phyloP scores from a whole-genome alignment of 2,888 invertebrate genomes.

The Cantharis flavilabris region DNA sequence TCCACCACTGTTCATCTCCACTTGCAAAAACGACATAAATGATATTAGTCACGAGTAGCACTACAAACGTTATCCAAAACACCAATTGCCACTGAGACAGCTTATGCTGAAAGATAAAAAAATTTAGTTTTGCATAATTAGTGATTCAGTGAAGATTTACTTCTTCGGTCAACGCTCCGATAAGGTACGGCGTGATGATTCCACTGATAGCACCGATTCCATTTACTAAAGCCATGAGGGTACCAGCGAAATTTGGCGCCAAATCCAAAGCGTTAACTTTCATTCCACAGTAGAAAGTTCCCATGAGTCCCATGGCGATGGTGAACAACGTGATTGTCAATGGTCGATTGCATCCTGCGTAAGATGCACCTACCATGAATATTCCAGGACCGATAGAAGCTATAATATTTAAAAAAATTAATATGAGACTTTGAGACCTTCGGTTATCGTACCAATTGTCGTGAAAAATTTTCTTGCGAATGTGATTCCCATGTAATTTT shows the following conservation, averaged over 20 bases:
- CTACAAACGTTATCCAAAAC: slow-evolving; percentile 77
- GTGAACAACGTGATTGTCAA: slow-evolving; percentile 62
- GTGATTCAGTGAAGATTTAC: slow-evolving; percentile 53
- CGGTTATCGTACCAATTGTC: slow-evolving; percentile 17
- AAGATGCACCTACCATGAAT: slow-evolving; percentile 66
- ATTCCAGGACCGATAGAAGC: slow-evolving; percentile 66
- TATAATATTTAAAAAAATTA: slow-evolving; percentile 42
- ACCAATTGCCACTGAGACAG: slow-evolving; percentile 75
- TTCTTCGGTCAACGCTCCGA: slow-evolving; percentile 64
- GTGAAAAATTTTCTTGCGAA: slow-evolving; percentile 61
- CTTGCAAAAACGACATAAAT: slow-evolving; percentile 73
- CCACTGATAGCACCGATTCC: slow-evolving; percentile 67
- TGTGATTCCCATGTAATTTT: slow-evolving; percentile 61
- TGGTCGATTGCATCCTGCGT: slow-evolving; percentile 62
- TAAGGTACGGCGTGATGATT: slow-evolving; percentile 64
- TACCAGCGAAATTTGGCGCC: slow-evolving; percentile 67
- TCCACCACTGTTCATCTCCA: slow-evolving; percentile 79
- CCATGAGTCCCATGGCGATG: slow-evolving; percentile 68
- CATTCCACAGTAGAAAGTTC: slow-evolving; percentile 70
- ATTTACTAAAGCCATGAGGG: slow-evolving; percentile 67
- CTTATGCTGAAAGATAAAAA: slow-evolving; percentile 59
- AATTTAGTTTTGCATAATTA: background rate
- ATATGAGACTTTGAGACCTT: background rate
- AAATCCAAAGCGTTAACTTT: slow-evolving; percentile 70
- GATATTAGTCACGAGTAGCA: slow-evolving; percentile 69